Evolutionary conservation across 2,797 vertebrate species (phyloP), one percentile per base, ranked within the genome.

Genomic region (Megaceryle alcyon): DNA sequence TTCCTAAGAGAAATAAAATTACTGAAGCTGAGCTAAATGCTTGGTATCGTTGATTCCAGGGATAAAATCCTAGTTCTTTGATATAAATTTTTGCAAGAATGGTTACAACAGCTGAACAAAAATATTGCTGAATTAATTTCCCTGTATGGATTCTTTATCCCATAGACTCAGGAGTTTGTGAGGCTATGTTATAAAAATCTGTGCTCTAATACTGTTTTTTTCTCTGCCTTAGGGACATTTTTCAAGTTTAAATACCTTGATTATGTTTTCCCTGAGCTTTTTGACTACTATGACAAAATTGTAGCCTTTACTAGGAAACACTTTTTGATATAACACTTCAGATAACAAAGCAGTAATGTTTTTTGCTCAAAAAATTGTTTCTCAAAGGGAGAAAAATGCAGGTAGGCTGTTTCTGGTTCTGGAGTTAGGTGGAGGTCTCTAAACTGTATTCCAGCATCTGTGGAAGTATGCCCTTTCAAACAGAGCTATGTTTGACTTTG

Each of bases 1-100:
- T 77, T 95, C 76, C 41, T 81, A 68, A 33, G 41, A 86, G 80
- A 93, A 95, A 95, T 59, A 77, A 72, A 91, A 94, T 77, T 88
- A 73, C 72, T 78, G 61, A 88, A 80, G 63, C 35, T 73, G 49
- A 95, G 56, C 26, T 80, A 61, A 73, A 63, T 80, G 35, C 29
- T 69, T 68, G 64, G 37, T 65, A 48, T 79, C 43, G 83, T 46
- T 70, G 26, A 60, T 73, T 79, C n/a, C 21, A 66, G 57, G 43
- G 43, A 44, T 77, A 84, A 72, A 89, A 54, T 54, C 23, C 39
- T 77, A 48, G 3, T 57, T 71, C 37, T 5, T 26, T 39, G 12
- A 44, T 31, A 22, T 21, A 63, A 54, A 54, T 87, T 76, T n/a
- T 76, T 89, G 16, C 13, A 89, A 48, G 70, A 84, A 60, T 56